phyloP scores from a whole-genome alignment of 2,113 vertebrate species.

The Entelurus aequoreus region DNA sequence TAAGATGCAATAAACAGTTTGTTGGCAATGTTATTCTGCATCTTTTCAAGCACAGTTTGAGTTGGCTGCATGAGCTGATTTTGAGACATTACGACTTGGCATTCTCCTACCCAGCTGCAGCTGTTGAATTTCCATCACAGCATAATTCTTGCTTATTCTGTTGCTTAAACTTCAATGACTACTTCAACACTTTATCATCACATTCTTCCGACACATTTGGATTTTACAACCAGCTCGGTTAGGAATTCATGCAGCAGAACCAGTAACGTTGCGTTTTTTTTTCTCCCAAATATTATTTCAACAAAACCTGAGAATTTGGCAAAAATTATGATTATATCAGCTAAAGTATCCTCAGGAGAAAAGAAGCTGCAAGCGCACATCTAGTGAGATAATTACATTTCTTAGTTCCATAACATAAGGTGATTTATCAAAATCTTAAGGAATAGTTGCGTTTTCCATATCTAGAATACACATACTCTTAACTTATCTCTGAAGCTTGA shows the following conservation, averaged over 20 bases:
- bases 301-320: not conserved
- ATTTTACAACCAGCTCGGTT: not conserved
- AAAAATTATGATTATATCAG: not conserved
- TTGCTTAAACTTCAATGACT: not conserved
- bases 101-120: not conserved
- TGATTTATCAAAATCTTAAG: not conserved
- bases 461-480: not conserved
- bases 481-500: not conserved
- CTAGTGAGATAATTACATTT: not conserved
- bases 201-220: not conserved
- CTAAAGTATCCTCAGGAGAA: not conserved
- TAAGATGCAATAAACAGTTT: constrained; percentile 6
- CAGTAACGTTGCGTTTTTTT: not conserved
- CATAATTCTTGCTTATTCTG: constrained; percentile 7
- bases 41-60: not conserved
- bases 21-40: not conserved
- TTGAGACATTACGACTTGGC: constrained; percentile 8
- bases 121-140: not conserved
- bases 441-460: not conserved
- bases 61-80: constrained; percentile 1
- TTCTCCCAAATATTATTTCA: not conserved
- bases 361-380: not conserved
- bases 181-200: not conserved
- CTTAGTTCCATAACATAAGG: not conserved
- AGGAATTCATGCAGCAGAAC: not conserved